Percentiles rank a stretch among this genome's conserved stretches.
Conservation (phyloP, 2,797 vertebrate genomes). For the Sparidentex hasta region DNA sequence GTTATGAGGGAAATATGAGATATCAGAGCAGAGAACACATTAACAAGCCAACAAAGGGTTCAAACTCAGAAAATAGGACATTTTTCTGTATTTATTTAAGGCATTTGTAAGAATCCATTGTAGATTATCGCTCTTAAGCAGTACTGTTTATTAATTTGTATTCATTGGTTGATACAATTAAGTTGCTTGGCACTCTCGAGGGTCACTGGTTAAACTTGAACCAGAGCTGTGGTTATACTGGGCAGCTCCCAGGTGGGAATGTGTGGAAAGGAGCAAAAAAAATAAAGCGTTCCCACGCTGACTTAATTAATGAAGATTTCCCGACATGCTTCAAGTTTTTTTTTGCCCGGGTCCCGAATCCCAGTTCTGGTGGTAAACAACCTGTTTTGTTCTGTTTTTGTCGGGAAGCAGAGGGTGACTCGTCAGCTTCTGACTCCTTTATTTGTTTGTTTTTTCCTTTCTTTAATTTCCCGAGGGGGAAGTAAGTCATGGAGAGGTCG, state of each 20-base stretch:
- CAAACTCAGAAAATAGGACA: not conserved
- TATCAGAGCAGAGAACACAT: no score
- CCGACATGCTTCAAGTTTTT: not conserved
- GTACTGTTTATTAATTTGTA: not conserved
- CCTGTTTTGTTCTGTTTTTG: constrained; percentile 32
- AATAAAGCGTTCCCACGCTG: constrained; percentile 16
- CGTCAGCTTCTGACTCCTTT: constrained; percentile 18
- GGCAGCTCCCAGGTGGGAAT: constrained; percentile 36
- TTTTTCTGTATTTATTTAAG: not conserved
- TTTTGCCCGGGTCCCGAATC: not conserved
- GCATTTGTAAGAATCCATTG: not conserved
- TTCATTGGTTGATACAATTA: not conserved
- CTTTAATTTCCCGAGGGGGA: constrained; percentile 30
- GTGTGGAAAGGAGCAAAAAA: constrained; percentile 36
- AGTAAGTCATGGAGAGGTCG: not conserved
- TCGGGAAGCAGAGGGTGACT: constrained; percentile 49
- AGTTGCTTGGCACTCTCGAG: not conserved
- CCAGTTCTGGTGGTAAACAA: constrained; percentile 35
- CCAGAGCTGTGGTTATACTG: constrained; percentile 25
- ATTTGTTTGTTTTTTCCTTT: constrained; percentile 43
- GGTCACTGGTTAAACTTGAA: not conserved
- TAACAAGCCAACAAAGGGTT: not conserved
- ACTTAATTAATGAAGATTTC: constrained; percentile 32
- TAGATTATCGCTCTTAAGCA: not conserved
- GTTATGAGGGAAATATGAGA: not conserved